Conservation (phyloP, 2,113 vertebrate genomes). For the human (Homo sapiens) region GRCh38 chr3:152270001-152270500, state of each 20-base stretch:
- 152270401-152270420: slow-evolving; percentile 46
- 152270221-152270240: not conserved
- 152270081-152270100: not conserved
- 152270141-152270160: not conserved
- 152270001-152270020: slow-evolving; percentile 56
- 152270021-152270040: not conserved
- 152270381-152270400: not conserved
- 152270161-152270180: not conserved
- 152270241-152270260: not conserved
- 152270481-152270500: not conserved
- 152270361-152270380: slow-evolving; percentile 66
- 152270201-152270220: not conserved
- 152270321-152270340: slow-evolving; percentile 46
- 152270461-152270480: not conserved
- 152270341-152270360: slow-evolving; percentile 49
- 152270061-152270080: not conserved
- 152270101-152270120: not conserved
- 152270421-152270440: not conserved
- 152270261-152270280: not conserved
- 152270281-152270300: slow-evolving; percentile 43
- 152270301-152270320: not conserved
- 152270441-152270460: not conserved
- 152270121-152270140: not conserved
- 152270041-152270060: not conserved
- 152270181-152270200: not conserved